Base-by-base conservation (phyloP, 2,113 vertebrate genomes). In the Lynx canadensis region DNA sequence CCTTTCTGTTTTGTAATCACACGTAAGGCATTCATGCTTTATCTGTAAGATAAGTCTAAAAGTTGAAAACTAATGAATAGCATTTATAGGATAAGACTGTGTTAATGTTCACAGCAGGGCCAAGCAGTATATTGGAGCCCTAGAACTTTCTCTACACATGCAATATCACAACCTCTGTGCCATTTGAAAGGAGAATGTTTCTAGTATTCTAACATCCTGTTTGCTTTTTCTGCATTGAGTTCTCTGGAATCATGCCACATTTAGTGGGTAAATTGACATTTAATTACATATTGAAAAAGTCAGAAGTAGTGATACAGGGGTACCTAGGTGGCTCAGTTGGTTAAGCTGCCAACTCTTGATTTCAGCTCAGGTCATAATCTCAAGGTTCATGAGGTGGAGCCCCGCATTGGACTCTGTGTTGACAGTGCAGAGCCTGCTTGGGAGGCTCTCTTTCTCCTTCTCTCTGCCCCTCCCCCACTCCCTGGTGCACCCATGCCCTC, bases 1-100 rank as follows among this genome's bases (percentile, higher is more conserved):
- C 16, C 41, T 90, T 89, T 76, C 57, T 97, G 16, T 74, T 96
- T 94, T 94, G 7, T 91, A 84, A 60, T 97, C 23, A 41, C 69
- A 83, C 84, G 29, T 89, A 88, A 94, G 68, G 55, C 57, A 7
- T 73, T 87, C 19, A 27, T 84, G 2, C 50, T 96, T 80, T 94
- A 65, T 84, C 16, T 66, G 3, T 66, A 74, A 36, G 19, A 66
- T 95, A 84, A 96, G 6, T 95, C 78, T 87, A 57, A 76, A 91
- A 71, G 36, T 76, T 96, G 87, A 83, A 89, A 96, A 92, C 33
- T 36, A 73, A 29, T 88, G 60, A 31, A 7, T 69, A 82, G 2
- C 18, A 36, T 63, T 80, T 96, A 14, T 66, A 89, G n/a, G 27
- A 41, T 87, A 41, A 94, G 65, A 63, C 33, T 84, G 1, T 84